Evolutionary conservation across 2,888 invertebrate species (phyloP).

Genomic region (Cephalotes varians): DNA sequence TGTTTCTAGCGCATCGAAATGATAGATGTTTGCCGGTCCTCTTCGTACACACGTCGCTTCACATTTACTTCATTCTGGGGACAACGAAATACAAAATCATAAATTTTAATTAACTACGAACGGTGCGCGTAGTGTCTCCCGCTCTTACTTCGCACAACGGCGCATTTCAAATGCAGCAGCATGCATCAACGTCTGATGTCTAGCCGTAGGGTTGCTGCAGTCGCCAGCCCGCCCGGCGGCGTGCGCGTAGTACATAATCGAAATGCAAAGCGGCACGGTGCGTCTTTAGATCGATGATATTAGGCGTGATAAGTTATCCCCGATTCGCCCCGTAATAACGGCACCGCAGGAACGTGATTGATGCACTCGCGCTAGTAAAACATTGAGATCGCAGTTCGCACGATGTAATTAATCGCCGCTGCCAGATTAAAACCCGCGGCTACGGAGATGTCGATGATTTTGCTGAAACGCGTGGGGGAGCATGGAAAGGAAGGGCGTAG

Average conservation of each 20-base stretch:
- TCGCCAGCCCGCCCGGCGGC: conserved; percentile 24
- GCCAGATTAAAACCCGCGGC: conserved; percentile 59
- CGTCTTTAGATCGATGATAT: conserved; percentile 71
- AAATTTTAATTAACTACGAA: conserved; percentile 82
- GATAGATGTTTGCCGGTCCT: conserved; percentile 26
- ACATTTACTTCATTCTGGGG: conserved; percentile 45
- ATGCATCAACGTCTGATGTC: conserved; percentile 70
- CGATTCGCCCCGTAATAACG: conserved; percentile 63
- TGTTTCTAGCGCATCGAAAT: neutral
- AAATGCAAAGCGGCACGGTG: conserved; percentile 70
- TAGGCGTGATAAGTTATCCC: conserved; percentile 73
- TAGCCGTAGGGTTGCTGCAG: conserved; percentile 24
- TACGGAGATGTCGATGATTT: conserved; percentile 30
- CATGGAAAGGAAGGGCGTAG: neutral
- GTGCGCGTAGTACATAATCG: conserved; percentile 63
- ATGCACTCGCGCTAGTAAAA: conserved; percentile 67
- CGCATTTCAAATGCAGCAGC: conserved; percentile 62
- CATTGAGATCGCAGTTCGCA: conserved; percentile 37
- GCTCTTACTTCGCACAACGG: conserved; percentile 31
- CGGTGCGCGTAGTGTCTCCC: conserved; percentile 1
- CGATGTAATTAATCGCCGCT: conserved; percentile 63
- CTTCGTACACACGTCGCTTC: conserved; percentile 51
- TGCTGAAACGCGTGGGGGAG: neutral
- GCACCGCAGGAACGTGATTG: conserved; percentile 61
- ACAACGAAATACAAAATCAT: conserved; percentile 80